These are phyloP conservation scores for Eulemur macaco DNA, from an alignment of 2,113 vertebrate genomes.

Conservation along the genomic window DNA sequence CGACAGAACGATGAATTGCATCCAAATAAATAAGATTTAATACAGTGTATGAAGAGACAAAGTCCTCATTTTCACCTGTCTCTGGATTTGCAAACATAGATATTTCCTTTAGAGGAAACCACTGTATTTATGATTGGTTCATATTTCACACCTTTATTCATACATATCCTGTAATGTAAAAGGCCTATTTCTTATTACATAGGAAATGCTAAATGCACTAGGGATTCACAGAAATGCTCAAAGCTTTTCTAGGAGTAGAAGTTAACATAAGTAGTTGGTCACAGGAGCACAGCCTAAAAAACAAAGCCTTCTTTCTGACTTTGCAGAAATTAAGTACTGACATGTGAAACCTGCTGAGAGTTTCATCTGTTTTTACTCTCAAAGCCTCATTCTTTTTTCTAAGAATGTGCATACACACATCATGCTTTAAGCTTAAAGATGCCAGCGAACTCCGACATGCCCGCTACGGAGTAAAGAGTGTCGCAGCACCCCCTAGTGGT, in stretches of 20 bases:
- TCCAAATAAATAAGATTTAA: conserved; percentile 72
- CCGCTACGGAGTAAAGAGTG: background rate
- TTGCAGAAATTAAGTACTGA: conserved; percentile 59
- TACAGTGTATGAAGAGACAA: conserved; percentile 54
- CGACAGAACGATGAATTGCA: conserved; percentile 56
- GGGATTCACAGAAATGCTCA: conserved; percentile 75
- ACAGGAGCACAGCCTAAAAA: conserved; percentile 58
- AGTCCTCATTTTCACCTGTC: conserved; percentile 73
- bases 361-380: conserved; percentile 67
- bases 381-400: conserved; percentile 63
- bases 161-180: conserved; percentile 75
- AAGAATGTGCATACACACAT: conserved; percentile 14
- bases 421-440: background rate
- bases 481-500: conserved; percentile 76
- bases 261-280: conserved; percentile 74
- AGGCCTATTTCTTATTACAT: conserved; percentile 73
- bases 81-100: conserved; percentile 67
- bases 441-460: background rate
- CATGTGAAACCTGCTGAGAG: conserved; percentile 67
- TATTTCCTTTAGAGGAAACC: conserved; percentile 74
- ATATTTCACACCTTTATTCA: conserved; percentile 77
- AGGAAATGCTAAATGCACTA: conserved; percentile 78
- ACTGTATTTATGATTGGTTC: conserved; percentile 74
- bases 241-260: conserved; percentile 69
- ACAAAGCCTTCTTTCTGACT: conserved; percentile 68